Base-by-base conservation (phyloP, 2,888 invertebrate genomes). In the Mimas tiliae region DNA sequence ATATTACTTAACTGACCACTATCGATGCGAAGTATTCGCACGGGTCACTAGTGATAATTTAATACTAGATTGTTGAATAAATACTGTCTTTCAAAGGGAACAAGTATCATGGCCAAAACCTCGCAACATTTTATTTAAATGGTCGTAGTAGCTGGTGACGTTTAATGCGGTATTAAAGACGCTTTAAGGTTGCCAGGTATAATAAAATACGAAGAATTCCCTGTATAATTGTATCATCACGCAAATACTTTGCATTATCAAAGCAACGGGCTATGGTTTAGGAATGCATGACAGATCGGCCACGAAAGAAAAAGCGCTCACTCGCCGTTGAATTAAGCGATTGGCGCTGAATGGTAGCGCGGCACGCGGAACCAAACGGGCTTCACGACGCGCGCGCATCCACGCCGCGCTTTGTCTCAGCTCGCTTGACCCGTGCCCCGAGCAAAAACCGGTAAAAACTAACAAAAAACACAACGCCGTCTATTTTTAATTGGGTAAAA, bases 221-320 rank as follows among this genome's bases (percentile, higher is more conserved):
- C 42, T 19, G 42, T 58, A 19, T 55, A 58, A 58, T 58, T 58
- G 38, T 38, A 58, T 38, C 58, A 58, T 58, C 58, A 58, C 19
- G 42, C 19, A 58, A 58, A 58, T 58, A 58, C 42, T 42, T 38
- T 58, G 58, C 58, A 58, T 58, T 77, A 79, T 74, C 72, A 70
- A 68, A 66, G 70, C 67, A 69, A 71, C 70, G 69, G 70, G 69
- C 77, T 72, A 66, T 67, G 76, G 19, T 58, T 72, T 73, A 75
- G 91, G 93, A 93, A 93, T 93, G 93, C 93, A 91, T 92, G 93
- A 92, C 91, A 88, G 90, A 93, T 92, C 86, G 81, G 79, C 77
- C 81, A 81, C 82, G 76, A 79, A 77, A 83, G 89, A 91, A 92
- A 90, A 91, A 90, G 90, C 88, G 84, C 82, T 85, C 83, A 83